Evolutionary conservation across 1,140 invertebrate species (phyloP).

Genomic region (Adelges cooleyi): DNA sequence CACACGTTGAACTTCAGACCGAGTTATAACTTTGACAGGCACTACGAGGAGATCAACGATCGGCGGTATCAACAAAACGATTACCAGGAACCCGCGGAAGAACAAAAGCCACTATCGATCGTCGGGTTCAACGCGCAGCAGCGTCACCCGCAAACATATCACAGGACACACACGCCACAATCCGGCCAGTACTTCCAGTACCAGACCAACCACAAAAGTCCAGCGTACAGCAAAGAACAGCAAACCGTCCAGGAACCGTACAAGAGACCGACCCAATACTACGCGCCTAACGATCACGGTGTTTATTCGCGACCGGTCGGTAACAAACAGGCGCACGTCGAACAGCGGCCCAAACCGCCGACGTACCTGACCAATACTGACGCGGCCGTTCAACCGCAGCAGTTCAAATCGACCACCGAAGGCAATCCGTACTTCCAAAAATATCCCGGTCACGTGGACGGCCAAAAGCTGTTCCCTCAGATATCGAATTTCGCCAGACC

Average conservation of each 20-base stretch:
- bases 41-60: neutral
- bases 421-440: conserved; percentile 4
- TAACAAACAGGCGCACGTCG: neutral
- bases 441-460: neutral
- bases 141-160: conserved; percentile 9
- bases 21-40: conserved; percentile 10
- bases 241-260: neutral
- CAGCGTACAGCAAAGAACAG: neutral
- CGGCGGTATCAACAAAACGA: neutral
- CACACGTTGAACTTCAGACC: conserved; percentile 19
- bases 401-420: neutral
- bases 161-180: neutral
- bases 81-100: neutral
- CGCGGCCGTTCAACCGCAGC: neutral
- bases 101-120: neutral
- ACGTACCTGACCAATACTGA: neutral
- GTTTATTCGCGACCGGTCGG: neutral
- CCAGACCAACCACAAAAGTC: neutral
- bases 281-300: conserved; percentile 1
- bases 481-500: conserved; percentile 1
- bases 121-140: conserved; percentile 4
- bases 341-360: neutral
- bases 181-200: neutral
- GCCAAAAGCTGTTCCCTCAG: neutral
- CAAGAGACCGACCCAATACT: neutral